These are phyloP conservation scores for Parauchenoglanis punctatus DNA, from an alignment of 2,797 vertebrate species.

Conservation along the genomic window DNA sequence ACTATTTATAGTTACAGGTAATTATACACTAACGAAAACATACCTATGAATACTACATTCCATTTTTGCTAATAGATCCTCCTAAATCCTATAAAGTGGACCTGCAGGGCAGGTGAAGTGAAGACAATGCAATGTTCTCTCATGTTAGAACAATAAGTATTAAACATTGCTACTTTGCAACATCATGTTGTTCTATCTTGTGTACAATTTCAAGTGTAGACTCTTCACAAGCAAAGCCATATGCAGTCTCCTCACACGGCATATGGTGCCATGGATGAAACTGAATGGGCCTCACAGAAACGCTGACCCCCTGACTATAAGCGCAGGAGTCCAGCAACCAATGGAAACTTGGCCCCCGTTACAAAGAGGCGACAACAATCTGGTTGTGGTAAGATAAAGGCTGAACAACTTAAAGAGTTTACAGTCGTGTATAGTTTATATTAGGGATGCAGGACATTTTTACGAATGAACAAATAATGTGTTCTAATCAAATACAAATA, in stretches of 20 bases:
- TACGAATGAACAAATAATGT: no score
- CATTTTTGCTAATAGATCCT: no score
- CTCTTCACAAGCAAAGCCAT: constrained; percentile 41
- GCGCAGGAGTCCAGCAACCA: constrained; percentile 37
- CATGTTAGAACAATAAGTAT: neutral
- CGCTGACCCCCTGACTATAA: constrained; percentile 52
- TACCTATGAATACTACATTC: no score
- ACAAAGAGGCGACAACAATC: constrained; percentile 41
- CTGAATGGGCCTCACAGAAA: constrained; percentile 42
- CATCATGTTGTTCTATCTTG: neutral
- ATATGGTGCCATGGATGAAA: constrained; percentile 43
- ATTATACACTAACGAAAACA: no score
- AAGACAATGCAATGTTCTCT: neutral
- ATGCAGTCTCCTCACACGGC: constrained; percentile 41
- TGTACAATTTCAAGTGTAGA: constrained; percentile 5
- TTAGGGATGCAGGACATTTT: neutral
- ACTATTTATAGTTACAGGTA: no score
- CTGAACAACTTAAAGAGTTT: constrained; percentile 17
- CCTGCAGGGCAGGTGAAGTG: neutral
- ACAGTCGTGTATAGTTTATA: neutral
- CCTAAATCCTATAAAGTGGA: no score
- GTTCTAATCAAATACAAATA: neutral
- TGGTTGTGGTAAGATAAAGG: constrained; percentile 26
- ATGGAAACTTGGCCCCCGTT: constrained; percentile 53
- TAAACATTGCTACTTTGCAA: neutral